Evolutionary conservation across 2,888 invertebrate species (phyloP).

Genomic region (Aphodius granarius): DNA sequence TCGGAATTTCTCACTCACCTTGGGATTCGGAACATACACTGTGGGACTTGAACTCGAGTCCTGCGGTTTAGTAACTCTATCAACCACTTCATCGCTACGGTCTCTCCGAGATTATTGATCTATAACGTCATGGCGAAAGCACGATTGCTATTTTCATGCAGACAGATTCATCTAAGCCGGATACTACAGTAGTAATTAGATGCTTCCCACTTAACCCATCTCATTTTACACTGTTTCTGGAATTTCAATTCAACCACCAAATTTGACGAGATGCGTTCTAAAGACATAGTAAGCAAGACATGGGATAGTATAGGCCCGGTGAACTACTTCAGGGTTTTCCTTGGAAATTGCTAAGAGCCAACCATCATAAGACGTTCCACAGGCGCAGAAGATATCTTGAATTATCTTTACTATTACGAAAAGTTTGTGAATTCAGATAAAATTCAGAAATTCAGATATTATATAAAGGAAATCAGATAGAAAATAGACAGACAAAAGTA

Average conservation of each 20-base stretch:
- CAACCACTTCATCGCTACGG: neutral
- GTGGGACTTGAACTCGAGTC: neutral
- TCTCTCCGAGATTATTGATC: neutral
- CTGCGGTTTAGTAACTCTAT: neutral
- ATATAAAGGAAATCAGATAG: too few relatives aligned
- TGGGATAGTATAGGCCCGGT: too few relatives aligned
- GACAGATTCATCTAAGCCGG: neutral
- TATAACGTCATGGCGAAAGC: neutral
- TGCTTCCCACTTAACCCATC: neutral
- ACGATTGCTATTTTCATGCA: neutral
- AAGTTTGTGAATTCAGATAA: too few relatives aligned
- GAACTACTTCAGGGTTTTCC: too few relatives aligned
- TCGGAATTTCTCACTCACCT: neutral
- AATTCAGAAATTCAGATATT: too few relatives aligned
- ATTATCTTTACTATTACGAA: too few relatives aligned
- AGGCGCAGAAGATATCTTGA: too few relatives aligned
- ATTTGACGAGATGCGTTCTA: too few relatives aligned
- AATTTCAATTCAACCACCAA: neutral
- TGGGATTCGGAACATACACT: neutral
- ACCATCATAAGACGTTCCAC: too few relatives aligned
- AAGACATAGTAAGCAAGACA: too few relatives aligned
- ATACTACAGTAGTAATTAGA: neutral
- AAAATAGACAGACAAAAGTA: too few relatives aligned
- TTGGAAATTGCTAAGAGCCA: too few relatives aligned
- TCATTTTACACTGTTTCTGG: neutral